A percentile compares a stretch with the other conserved stretches of the same genome.
phyloP scores from a whole-genome alignment of 2,113 vertebrate genomes.

The Felis catus region F.catus_Fca126_mat1.0 CM031425.1:34642501-34643000 shows the following conservation, averaged over 20 bases:
- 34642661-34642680: not conserved
- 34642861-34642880: not conserved
- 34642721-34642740: not conserved
- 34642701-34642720: not conserved
- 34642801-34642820: not conserved
- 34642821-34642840: not conserved
- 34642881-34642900: too few species aligned
- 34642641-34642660: not conserved
- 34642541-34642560: not conserved
- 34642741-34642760: not conserved
- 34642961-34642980: too few species aligned
- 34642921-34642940: too few species aligned
- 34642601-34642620: not conserved
- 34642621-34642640: not conserved
- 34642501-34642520: not conserved
- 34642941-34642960: too few species aligned
- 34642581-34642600: not conserved
- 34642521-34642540: not conserved
- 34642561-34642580: not conserved
- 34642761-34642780: slow-evolving; percentile 11
- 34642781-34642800: not conserved
- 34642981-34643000: too few species aligned
- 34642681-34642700: not conserved
- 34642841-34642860: not conserved
- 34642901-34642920: too few species aligned